Percentiles rank a stretch among this genome's conserved stretches.
Evolutionary conservation across 2,113 vertebrate species (phyloP).

Genomic region (Pogona vitticeps): DNA sequence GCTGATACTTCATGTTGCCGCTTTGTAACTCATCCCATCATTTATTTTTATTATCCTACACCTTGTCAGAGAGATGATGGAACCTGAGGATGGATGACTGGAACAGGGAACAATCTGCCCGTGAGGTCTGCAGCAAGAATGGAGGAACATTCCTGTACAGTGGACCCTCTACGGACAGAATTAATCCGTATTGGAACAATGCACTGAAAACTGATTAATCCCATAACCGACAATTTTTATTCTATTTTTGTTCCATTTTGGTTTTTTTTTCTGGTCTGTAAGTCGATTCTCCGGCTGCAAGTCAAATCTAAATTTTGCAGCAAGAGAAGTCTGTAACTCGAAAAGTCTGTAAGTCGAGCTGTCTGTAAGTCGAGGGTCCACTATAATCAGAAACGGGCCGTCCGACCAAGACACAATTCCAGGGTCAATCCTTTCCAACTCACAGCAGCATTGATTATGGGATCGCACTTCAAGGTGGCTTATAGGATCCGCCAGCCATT

Average conservation of each 20-base stretch:
- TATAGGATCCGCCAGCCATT: background rate
- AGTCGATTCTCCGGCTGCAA: too few relatives aligned
- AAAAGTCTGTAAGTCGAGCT: too few relatives aligned
- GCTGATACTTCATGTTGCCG: background rate
- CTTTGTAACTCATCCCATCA: background rate
- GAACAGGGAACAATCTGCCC: background rate
- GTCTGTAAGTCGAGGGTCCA: too few relatives aligned
- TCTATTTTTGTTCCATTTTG: too few relatives aligned
- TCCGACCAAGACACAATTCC: background rate
- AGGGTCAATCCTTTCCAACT: background rate
- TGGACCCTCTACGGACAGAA: too few relatives aligned
- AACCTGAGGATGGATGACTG: background rate
- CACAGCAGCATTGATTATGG: background rate
- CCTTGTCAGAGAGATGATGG: background rate
- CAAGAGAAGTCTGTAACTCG: too few relatives aligned
- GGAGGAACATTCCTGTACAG: too few relatives aligned
- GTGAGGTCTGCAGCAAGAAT: background rate
- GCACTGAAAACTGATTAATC: too few relatives aligned
- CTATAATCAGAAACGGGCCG: background rate
- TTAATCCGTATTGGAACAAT: too few relatives aligned
- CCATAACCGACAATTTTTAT: too few relatives aligned
- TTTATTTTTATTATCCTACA: background rate
- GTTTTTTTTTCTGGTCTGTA: too few relatives aligned
- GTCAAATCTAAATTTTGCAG: too few relatives aligned
- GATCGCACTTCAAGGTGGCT: background rate